A percentile compares a stretch with the other conserved stretches of the same genome.
These are phyloP conservation scores for Theropithecus gelada DNA, from an alignment of 2,113 vertebrate genomes.

Conservation along the genomic window DNA sequence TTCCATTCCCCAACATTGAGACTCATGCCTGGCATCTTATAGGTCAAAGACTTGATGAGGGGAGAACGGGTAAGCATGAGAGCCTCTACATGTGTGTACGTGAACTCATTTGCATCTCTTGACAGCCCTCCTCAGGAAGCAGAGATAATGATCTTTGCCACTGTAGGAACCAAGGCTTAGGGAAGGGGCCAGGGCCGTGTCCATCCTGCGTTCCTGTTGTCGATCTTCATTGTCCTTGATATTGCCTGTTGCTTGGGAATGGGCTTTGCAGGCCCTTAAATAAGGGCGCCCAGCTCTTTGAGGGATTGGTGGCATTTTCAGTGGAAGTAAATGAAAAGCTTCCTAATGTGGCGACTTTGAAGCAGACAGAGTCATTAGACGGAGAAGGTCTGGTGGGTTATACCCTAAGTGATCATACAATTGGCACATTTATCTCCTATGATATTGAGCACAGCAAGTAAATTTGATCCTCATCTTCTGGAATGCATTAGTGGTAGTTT, in stretches of 20 bases:
- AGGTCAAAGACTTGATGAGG: background rate
- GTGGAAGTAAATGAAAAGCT: background rate
- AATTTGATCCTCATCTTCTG: background rate
- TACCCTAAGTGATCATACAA: background rate
- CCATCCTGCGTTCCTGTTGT: background rate
- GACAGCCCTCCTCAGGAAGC: background rate
- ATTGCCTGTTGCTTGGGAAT: background rate
- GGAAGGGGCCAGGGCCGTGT: rapidly evolving
- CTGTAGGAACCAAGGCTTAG: background rate
- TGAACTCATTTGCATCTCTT: background rate
- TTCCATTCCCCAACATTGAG: background rate
- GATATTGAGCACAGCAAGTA: background rate
- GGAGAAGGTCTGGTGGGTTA: background rate
- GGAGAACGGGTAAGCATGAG: too few species aligned
- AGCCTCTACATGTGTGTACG: background rate
- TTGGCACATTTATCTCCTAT: background rate
- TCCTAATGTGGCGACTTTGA: background rate
- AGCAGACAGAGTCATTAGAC: background rate
- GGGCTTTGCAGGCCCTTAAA: background rate
- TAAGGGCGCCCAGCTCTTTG: too few species aligned
- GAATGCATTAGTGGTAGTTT: background rate
- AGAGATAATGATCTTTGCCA: background rate
- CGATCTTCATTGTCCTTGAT: background rate
- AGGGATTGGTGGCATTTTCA: background rate
- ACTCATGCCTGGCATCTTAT: background rate